A percentile compares a stretch with the other conserved stretches of the same genome.
Conservation (phyloP, 2,888 invertebrate species). For the Brassicogethes aeneus region DNA sequence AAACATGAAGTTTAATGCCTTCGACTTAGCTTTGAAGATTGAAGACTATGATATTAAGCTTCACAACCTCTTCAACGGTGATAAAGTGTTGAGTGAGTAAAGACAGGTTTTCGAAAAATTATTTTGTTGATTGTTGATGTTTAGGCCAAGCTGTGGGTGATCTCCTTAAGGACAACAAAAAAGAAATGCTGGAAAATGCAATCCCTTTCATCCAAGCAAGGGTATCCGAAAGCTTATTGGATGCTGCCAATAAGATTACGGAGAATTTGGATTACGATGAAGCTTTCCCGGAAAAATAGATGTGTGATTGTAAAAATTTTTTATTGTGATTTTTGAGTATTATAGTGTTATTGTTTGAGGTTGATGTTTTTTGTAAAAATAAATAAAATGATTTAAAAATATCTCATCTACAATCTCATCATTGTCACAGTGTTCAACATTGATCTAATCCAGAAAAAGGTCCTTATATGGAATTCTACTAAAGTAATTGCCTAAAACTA, state of each 20-base stretch:
- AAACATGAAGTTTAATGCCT: slow-evolving; percentile 40
- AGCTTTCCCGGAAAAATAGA: slow-evolving; percentile 13
- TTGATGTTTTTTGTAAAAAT: too few relatives aligned
- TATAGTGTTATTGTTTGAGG: too few relatives aligned
- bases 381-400: too few relatives aligned
- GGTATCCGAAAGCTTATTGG: slow-evolving; percentile 48
- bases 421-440: too few relatives aligned
- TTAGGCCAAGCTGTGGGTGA: slow-evolving; percentile 12
- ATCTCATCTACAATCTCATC: too few relatives aligned
- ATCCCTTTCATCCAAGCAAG: slow-evolving; percentile 46
- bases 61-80: slow-evolving; percentile 53
- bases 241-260: slow-evolving; percentile 42
- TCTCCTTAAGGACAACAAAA: slow-evolving; percentile 11
- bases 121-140: not conserved
- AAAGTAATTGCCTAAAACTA: too few relatives aligned
- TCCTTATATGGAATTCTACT: too few relatives aligned
- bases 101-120: not conserved
- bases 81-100: slow-evolving; percentile 46
- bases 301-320: too few relatives aligned
- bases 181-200: slow-evolving; percentile 12
- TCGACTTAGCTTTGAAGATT: slow-evolving; percentile 46
- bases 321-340: too few relatives aligned
- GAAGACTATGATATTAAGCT: slow-evolving; percentile 48
- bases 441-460: too few relatives aligned
- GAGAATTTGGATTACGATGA: slow-evolving; percentile 16